Evolutionary conservation across 2,113 vertebrate genomes (phyloP), one percentile per base, ranked within the genome.

Genomic region (Tenebrosternarchus preto): DNA sequence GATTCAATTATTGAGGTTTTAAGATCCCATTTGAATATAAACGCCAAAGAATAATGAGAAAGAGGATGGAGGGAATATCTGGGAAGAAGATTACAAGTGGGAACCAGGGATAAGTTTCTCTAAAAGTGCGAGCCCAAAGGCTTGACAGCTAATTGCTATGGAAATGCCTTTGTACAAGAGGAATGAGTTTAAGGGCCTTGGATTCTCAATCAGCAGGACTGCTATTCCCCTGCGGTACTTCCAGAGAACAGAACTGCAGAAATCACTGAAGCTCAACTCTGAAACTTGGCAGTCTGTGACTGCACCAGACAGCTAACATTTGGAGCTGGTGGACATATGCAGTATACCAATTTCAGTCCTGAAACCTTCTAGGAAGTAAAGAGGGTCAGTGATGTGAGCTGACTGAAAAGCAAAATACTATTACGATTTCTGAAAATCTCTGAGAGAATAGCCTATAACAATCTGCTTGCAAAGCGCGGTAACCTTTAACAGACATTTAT

Each of bases 131-230:
- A 81, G 72, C 70, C 79, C 67, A 76, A 82, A 81, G 57, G 76
- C 80, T 57, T 84, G 68, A 78, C 16, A 39, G 78, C 71, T 84
- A 82, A 84, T 84, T 84, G 80, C 71, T 56, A 82, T 84, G 76
- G 71, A 84, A 84, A 82, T 81, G 73, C 83, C 79, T 81, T 70
- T 31, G 56, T 81, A 75, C 57, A 55, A 78, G 57, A 78, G 72
- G 70, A 75, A 84, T 59, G 71, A 74, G 80, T 75, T 73, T 78
- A 25, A 77, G 76, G 63, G 72, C 69, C 66, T 16, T 5, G 71
- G 53, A 59, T 80, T 7, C 61, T 56, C 68, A 73, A 73, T 77
- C 75, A 81, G 80, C 63, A 60, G 76, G 55, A 9, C 33, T 68
- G 50, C 80, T 59, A 64, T 84, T 84, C 75, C 79, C 69, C 63